Percentiles rank a stretch among this genome's conserved stretches.
Evolutionary conservation across 2,888 invertebrate genomes (phyloP).

Genomic region (Prionchulus punctatus): DNA sequence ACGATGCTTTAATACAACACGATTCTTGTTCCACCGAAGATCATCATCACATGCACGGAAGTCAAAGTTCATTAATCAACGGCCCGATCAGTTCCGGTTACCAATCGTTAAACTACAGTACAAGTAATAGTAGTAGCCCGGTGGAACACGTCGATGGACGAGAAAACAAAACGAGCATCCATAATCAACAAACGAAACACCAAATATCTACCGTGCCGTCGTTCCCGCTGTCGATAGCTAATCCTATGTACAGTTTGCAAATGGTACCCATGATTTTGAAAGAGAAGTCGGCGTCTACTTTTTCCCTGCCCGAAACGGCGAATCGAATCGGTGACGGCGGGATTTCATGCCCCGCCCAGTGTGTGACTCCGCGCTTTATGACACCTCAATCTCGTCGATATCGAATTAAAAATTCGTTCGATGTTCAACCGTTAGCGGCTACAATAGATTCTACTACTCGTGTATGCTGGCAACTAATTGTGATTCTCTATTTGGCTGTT

Average conservation of each 20-base stretch:
- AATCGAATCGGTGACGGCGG: no score
- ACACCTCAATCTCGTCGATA: no score
- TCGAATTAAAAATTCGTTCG: no score
- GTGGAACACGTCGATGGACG: neutral
- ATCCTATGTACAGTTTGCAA: conserved; percentile 12
- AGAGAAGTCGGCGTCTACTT: neutral
- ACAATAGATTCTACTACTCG: no score
- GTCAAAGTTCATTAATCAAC: conserved; percentile 5
- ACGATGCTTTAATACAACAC: no score
- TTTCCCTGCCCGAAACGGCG: no score
- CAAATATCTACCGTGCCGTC: neutral
- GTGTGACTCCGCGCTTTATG: no score
- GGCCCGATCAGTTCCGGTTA: conserved; percentile 16
- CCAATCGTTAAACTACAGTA: conserved; percentile 21
- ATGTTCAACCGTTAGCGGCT: no score
- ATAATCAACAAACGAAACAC: neutral
- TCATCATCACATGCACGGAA: conserved; percentile 7
- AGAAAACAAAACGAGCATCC: neutral
- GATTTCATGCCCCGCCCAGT: no score
- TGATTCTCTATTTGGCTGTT: no score
- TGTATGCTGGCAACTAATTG: no score
- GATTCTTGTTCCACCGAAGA: no score
- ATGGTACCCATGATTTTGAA: conserved; percentile 7
- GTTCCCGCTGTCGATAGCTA: conserved; percentile 7
- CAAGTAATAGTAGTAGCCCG: conserved; percentile 2